Evolutionary conservation across 2,888 invertebrate genomes (phyloP), one percentile per base, ranked within the genome.

Genomic region (Andrena camellia): DNA sequence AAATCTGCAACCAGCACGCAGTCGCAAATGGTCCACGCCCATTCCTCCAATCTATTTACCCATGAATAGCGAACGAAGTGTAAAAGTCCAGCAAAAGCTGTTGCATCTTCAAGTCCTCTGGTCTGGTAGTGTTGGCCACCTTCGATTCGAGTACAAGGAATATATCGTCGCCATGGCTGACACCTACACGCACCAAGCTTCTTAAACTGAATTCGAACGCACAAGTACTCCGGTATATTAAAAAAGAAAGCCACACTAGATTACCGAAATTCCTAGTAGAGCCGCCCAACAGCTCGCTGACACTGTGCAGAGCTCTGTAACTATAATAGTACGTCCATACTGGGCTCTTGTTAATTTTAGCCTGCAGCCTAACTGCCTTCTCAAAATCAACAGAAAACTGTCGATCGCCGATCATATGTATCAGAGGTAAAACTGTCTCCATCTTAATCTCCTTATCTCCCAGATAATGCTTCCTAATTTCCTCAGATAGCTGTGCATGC

Each of bases 251-350:
- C 13, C 13, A 42, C 42, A 1, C 13, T 42, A 13, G 42, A 48
- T 26, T 81, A 81, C 81, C 81, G 23, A 68, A 72, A 23, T 81
- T 57, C 4, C 13, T 23, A 5, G 2, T 13, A 2, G 62, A 48
- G 0, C 92, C 84, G 0, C 95, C 94, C 89, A 96, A 93, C 8
- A 93, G 13, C 63, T 95, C 94, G 0, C 95, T 95, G n/a, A 95
- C 89, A 86, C 96, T 96, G 74, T 90, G 90, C 13, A 93, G 91
- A 0, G 95, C 95, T 35, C 95, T 94, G 93, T 95, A 96, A 7
- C 95, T 93, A 91, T 96, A 97, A 0, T 95, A 93, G 90, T 96
- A 97, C 54, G 95, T 93, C 92, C 95, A 96, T 0, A 96, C 95
- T 0, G 96, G 95, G 73, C 95, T 95, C 2, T 94, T 94, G 0